phyloP scores from a whole-genome alignment of 1,140 invertebrate species.

The Drosophila melanica region DNA sequence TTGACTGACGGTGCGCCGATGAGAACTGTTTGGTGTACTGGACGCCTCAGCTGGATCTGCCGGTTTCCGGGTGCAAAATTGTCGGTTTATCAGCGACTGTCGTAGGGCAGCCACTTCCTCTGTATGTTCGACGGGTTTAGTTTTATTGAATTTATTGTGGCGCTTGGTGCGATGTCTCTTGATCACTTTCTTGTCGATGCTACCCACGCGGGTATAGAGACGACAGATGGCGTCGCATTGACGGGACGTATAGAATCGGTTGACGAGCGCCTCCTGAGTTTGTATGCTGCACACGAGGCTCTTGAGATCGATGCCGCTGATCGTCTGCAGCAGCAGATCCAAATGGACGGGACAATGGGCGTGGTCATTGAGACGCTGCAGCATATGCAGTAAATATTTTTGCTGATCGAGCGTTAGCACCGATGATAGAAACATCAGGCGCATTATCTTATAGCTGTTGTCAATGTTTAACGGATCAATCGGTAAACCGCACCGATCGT shows the following conservation, averaged over 20 bases:
- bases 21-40: accelerated
- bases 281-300: slow-evolving; percentile 53
- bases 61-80: background rate
- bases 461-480: slow-evolving; percentile 51
- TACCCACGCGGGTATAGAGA: slow-evolving; percentile 32
- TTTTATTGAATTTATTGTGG: background rate
- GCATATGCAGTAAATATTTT: slow-evolving; percentile 32
- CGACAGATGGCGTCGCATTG: slow-evolving; percentile 37
- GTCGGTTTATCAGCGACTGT: background rate
- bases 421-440: slow-evolving; percentile 45
- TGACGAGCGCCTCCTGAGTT: slow-evolving; percentile 30
- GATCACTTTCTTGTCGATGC: slow-evolving; percentile 30
- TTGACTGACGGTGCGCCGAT: no score
- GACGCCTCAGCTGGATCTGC: background rate
- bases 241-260: slow-evolving; percentile 12
- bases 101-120: background rate
- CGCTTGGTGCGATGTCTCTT: background rate
- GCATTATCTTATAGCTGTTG: slow-evolving; percentile 54
- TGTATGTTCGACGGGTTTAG: background rate
- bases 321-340: slow-evolving; percentile 18
- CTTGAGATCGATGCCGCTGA: slow-evolving; percentile 21
- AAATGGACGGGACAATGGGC: slow-evolving; percentile 40
- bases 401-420: slow-evolving; percentile 46
- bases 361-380: slow-evolving; percentile 28
- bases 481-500: slow-evolving; percentile 53